These are phyloP conservation scores for Folsomia manolachei DNA, from an alignment of 2,888 invertebrate genomes.

Conservation along the genomic window DNA sequence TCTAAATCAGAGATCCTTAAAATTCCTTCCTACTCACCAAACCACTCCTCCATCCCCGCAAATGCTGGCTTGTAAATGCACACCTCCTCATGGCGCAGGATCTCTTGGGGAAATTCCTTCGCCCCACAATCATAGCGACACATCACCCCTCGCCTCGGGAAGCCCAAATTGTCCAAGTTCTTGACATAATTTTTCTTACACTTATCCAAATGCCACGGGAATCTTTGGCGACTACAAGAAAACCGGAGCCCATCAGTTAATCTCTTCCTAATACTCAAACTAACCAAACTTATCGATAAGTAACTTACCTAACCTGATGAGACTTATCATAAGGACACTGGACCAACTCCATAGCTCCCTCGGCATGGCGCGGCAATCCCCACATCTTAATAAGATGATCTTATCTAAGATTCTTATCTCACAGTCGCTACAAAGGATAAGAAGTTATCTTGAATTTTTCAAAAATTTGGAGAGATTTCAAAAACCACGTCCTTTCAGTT, in stretches of 20 bases:
- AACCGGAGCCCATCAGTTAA: too few relatives aligned
- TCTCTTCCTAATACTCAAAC: background rate
- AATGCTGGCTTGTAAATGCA: background rate
- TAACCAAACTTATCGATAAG: background rate
- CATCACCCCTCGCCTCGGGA: background rate
- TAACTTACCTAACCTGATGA: constrained; percentile 13
- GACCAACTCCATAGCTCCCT: constrained; percentile 1
- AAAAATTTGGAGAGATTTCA: too few relatives aligned
- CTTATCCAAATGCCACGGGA: background rate
- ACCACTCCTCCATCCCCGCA: background rate
- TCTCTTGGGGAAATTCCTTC: background rate
- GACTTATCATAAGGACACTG: constrained; percentile 11
- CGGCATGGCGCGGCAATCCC: too few relatives aligned
- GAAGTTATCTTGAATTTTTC: too few relatives aligned
- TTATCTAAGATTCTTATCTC: too few relatives aligned
- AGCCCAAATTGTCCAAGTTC: background rate
- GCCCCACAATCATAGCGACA: background rate
- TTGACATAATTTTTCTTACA: background rate
- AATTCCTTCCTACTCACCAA: background rate
- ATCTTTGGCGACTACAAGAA: background rate
- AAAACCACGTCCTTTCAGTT: too few relatives aligned
- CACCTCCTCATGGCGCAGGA: background rate
- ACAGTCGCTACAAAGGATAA: too few relatives aligned
- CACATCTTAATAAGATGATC: too few relatives aligned
- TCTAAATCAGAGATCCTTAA: background rate